Conservation (phyloP, 2,888 invertebrate genomes). For the Trisateles emortualis region DNA sequence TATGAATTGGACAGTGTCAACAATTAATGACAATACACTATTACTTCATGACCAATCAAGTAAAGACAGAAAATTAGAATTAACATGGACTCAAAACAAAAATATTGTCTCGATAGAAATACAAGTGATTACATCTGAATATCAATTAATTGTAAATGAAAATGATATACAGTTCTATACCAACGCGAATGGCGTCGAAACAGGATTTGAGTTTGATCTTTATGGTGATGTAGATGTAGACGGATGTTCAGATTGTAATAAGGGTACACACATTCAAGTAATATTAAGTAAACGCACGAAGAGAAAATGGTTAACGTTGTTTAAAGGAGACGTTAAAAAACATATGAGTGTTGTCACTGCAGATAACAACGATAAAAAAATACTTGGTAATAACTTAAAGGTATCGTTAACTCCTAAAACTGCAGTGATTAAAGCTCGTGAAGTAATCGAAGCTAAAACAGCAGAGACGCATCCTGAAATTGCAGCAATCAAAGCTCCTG, state of each 20-base stretch:
- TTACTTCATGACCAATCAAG: background rate
- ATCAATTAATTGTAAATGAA: constrained; percentile 62
- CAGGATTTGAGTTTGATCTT: constrained; percentile 73
- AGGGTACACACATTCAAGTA: constrained; percentile 73
- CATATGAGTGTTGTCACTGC: constrained; percentile 53
- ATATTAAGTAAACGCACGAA: constrained; percentile 62
- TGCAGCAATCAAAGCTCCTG: no score
- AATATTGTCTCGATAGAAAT: constrained; percentile 66
- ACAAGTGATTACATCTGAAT: constrained; percentile 65
- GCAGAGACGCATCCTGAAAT: no score
- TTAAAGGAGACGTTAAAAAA: constrained; percentile 58
- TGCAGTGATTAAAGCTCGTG: background rate
- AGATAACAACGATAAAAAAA: background rate
- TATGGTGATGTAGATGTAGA: constrained; percentile 66
- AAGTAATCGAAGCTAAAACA: no score
- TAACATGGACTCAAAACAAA: constrained; percentile 74
- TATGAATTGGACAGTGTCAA: constrained; percentile 3
- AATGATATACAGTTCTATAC: constrained; percentile 63
- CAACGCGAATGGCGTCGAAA: constrained; percentile 54
- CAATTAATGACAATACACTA: constrained; percentile 2
- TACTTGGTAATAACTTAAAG: background rate
- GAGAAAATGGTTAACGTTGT: constrained; percentile 68
- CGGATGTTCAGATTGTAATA: constrained; percentile 61
- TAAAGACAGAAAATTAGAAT: constrained; percentile 46
- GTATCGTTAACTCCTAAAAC: background rate